Evolutionary conservation across 2,113 vertebrate species (phyloP).

Genomic region (Glaucidium brasilianum): DNA sequence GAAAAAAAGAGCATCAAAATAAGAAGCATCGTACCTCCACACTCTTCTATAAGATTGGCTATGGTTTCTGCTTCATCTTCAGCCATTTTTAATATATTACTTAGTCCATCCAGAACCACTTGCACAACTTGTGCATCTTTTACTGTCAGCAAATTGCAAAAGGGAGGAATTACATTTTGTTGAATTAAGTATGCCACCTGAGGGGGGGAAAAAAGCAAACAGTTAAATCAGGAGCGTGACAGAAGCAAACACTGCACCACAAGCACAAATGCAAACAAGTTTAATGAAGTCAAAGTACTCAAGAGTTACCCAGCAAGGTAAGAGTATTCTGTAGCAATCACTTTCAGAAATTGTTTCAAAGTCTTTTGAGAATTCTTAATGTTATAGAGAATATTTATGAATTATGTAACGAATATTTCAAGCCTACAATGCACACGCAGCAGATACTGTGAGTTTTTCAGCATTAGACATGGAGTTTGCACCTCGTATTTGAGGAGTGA

Average conservation of each 20-base stretch:
- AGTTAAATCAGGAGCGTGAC: neutral
- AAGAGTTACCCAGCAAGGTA: neutral
- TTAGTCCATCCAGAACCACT: constrained; percentile 96
- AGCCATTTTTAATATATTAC: constrained; percentile 99
- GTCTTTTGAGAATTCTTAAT: no score
- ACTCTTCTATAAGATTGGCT: constrained; percentile 98
- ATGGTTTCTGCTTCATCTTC: constrained; percentile 97
- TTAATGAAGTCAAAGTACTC: rapidly evolving
- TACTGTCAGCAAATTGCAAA: constrained; percentile 97
- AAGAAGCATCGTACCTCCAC: constrained; percentile 82
- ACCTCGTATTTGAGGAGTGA: neutral
- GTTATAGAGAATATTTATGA: neutral
- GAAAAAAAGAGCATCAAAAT: neutral
- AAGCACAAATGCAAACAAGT: neutral
- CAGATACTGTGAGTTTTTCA: neutral
- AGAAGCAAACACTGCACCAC: neutral
- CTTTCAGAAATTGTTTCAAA: neutral
- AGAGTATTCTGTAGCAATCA: neutral
- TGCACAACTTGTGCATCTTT: constrained; percentile 99
- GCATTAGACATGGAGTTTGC: neutral
- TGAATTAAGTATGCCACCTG: constrained; percentile 98
- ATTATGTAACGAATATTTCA: neutral
- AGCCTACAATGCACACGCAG: neutral
- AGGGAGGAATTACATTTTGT: constrained; percentile 97
- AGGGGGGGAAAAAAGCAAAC: neutral